Evolutionary conservation across 1,140 invertebrate species (phyloP), one percentile per base, ranked within the genome.

Genomic region (Ylistrum balloti): DNA sequence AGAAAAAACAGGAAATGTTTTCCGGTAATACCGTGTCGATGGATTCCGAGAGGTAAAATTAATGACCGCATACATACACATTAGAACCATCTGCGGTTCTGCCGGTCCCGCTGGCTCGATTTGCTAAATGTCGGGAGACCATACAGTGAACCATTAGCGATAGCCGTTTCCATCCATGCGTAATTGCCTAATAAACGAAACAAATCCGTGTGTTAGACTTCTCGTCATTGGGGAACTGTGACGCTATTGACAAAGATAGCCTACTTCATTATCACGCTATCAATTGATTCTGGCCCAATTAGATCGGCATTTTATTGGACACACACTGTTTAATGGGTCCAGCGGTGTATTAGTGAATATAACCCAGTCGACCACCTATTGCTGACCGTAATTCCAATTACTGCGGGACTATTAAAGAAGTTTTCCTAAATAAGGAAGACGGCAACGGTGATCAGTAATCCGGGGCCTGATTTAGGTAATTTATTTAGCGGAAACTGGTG

Each of bases 191-290:
- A 74, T 74, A 74, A 74, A 28, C 9, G 56, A n/a, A 74, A 74
- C 56, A 74, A 74, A 74, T 74, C 56, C 56, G 3, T n/a, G 56
- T 28, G 56, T n/a, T 74, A 74, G 56, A 74, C 56, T 74, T 74
- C 56, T 28, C n/a, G 28, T 74, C 56, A 74, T 5, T 22, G 11
- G 56, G 56, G 56, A 28, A n/a, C n/a, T 28, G 22, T 74, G 22
- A n/a, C n/a, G 56, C 28, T 74, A 74, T 74, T 74, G 56, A 74
- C 56, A 28, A 28, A 74, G 56, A 74, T 74, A 74, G 56, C 56
- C 56, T 74, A 74, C 56, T 74, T 74, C 56, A 74, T 74, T 74
- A 74, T 74, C 56, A n/a, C 56, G 17, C 56, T n/a, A 74, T 74
- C 56, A 74, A 74, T 74, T 74, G 56, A 74, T 74, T 74, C n/a